phyloP scores from a whole-genome alignment of 2,113 vertebrate genomes.

The Neofelis nebulosa region DNA sequence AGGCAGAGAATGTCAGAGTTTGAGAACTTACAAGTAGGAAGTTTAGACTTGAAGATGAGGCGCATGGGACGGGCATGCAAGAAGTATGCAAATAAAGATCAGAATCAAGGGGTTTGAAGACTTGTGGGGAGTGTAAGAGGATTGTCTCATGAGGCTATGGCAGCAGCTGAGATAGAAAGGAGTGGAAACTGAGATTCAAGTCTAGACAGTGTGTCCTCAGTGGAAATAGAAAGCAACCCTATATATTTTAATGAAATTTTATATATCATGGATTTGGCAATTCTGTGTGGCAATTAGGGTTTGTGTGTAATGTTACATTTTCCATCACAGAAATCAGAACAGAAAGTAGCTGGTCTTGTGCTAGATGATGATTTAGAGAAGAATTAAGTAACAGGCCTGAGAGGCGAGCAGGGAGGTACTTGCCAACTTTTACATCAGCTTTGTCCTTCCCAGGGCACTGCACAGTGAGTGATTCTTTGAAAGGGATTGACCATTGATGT shows the following conservation, averaged over 20 bases:
- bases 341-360: conserved; percentile 15
- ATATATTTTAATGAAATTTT: not conserved
- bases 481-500: not conserved
- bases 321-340: not conserved
- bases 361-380: not conserved
- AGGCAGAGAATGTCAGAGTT: not conserved
- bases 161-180: not conserved
- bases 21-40: not conserved
- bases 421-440: not conserved
- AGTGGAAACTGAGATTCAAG: not conserved
- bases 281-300: not conserved
- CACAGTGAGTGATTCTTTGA: not conserved
- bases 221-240: not conserved
- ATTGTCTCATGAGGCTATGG: not conserved
- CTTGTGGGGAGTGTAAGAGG: not conserved
- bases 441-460: not conserved
- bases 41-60: not conserved
- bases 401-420: not conserved
- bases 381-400: not conserved
- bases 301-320: not conserved
- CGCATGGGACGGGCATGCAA: not conserved
- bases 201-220: not conserved
- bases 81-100: not conserved
- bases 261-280: not conserved
- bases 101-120: not conserved